These are phyloP conservation scores for Diogma glabrata DNA, from an alignment of 2,888 invertebrate species.

Conservation along the genomic window DNA sequence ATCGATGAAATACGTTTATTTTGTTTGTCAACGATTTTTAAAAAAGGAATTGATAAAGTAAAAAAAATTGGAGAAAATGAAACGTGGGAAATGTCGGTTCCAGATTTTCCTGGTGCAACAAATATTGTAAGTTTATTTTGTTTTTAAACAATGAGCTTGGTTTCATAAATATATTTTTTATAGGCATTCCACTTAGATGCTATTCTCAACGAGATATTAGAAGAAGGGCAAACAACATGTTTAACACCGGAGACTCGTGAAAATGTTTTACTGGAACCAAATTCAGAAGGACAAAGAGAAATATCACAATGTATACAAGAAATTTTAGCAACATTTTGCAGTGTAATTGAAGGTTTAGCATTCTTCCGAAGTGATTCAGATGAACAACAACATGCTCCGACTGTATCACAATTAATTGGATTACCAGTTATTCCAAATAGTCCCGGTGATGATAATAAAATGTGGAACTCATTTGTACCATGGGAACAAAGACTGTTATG, in stretches of 20 bases:
- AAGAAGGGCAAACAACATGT: slow-evolving; percentile 56
- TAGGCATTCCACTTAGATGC: slow-evolving; percentile 62
- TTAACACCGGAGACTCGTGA: slow-evolving; percentile 53
- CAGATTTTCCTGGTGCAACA: slow-evolving; percentile 77
- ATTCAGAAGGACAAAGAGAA: slow-evolving; percentile 35
- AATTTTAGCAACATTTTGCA: slow-evolving; percentile 48
- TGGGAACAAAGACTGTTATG: slow-evolving; percentile 76
- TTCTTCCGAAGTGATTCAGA: slow-evolving; percentile 52
- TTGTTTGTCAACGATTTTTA: slow-evolving; percentile 74
- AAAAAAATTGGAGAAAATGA: slow-evolving; percentile 60
- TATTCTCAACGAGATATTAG: slow-evolving; percentile 59
- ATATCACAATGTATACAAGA: slow-evolving; percentile 41
- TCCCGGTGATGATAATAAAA: slow-evolving; percentile 12
- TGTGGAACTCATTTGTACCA: slow-evolving; percentile 34
- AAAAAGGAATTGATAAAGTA: slow-evolving; percentile 70
- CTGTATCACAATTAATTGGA: slow-evolving; percentile 52
- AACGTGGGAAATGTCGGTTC: slow-evolving; percentile 77
- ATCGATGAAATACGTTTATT: slow-evolving; percentile 79
- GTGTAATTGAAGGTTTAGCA: slow-evolving; percentile 62
- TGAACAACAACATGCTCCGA: slow-evolving; percentile 38
- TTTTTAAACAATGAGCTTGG: neutral
- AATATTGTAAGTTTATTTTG: slow-evolving; percentile 46
- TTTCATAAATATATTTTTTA: slow-evolving; percentile 20
- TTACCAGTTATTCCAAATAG: slow-evolving; percentile 37
- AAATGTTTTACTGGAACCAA: slow-evolving; percentile 35